Conservation (phyloP, 2,797 vertebrate species). For the Coregonus sp. region DNA sequence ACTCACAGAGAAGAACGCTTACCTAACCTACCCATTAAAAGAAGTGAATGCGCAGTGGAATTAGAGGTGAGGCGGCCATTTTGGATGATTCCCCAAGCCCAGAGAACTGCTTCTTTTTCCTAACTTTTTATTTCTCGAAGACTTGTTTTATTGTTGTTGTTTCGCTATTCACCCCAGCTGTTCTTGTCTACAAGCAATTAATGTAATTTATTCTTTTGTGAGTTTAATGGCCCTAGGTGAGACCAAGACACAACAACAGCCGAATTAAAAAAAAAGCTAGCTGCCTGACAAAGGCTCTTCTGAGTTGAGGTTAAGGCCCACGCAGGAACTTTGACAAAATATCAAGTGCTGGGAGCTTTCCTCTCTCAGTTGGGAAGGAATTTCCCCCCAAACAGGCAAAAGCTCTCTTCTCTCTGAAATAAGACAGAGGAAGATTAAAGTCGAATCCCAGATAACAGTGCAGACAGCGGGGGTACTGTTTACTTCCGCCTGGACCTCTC, state of each 20-base stretch:
- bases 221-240: slow-evolving; percentile 77
- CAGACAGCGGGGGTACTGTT: slow-evolving; percentile 24
- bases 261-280: slow-evolving; percentile 65
- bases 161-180: slow-evolving; percentile 74
- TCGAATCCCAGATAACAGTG: slow-evolving; percentile 45
- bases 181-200: slow-evolving; percentile 73
- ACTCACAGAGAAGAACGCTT: slow-evolving; percentile 22
- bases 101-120: slow-evolving; percentile 43
- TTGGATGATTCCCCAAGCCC: slow-evolving; percentile 33
- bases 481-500: slow-evolving; percentile 31
- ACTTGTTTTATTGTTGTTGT: slow-evolving; percentile 70
- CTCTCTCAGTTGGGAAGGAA: slow-evolving; percentile 50
- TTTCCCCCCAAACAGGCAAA: slow-evolving; percentile 39
- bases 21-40: slow-evolving; percentile 13
- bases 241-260: slow-evolving; percentile 66
- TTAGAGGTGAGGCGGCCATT: slow-evolving; percentile 42
- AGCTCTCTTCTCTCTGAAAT: slow-evolving; percentile 46
- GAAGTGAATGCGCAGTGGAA: slow-evolving; percentile 21
- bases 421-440: slow-evolving; percentile 37
- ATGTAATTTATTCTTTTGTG: slow-evolving; percentile 79
- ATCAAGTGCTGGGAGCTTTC: slow-evolving; percentile 48
- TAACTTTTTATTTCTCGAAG: slow-evolving; percentile 39
- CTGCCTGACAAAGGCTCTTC: slow-evolving; percentile 62
- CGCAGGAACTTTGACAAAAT: slow-evolving; percentile 62
- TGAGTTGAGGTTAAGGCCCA: slow-evolving; percentile 47